Conservation (phyloP, 2,113 vertebrate species). For the Rousettus leschenaultii region DNA sequence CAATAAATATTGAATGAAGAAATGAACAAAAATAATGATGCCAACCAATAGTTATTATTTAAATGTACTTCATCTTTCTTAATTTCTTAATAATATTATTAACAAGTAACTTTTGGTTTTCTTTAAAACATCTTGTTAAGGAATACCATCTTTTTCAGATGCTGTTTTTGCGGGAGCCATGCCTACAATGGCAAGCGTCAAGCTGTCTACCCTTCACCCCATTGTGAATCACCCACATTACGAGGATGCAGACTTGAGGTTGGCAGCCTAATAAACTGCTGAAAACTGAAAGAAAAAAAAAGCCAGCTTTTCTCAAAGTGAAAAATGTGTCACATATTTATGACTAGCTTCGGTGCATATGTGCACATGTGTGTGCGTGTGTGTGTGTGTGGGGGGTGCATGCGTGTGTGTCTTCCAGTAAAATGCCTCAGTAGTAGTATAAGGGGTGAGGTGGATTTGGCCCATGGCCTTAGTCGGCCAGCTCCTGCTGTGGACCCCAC, state of each 20-base stretch:
- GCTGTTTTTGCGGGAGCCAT: constrained; percentile 97
- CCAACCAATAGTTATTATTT: not conserved
- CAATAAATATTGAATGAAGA: not conserved
- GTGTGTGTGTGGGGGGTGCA: accelerated
- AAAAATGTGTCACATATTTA: not conserved
- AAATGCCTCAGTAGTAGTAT: not conserved
- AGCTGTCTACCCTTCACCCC: constrained; percentile 92
- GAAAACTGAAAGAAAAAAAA: constrained; percentile 7
- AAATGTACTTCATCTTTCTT: not conserved
- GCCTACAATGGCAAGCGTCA: constrained; percentile 98
- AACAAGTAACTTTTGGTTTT: not conserved
- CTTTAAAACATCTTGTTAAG: not conserved
- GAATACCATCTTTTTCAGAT: constrained; percentile 80
- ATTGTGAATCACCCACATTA: constrained; percentile 98
- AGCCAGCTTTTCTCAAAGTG: not conserved
- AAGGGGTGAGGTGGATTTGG: not conserved
- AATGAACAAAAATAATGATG: not conserved
- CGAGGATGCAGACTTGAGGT: constrained; percentile 95
- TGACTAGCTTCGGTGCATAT: not conserved
- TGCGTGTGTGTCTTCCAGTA: not conserved
- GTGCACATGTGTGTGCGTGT: not conserved
- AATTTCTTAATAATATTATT: not conserved
- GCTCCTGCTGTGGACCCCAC: not conserved
- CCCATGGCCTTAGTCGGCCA: not conserved
- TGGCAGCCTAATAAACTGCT: not conserved